Percentiles rank a stretch among this genome's conserved stretches.
Evolutionary conservation across 2,888 invertebrate species (phyloP).

Genomic region (Epinotia ramella): DNA sequence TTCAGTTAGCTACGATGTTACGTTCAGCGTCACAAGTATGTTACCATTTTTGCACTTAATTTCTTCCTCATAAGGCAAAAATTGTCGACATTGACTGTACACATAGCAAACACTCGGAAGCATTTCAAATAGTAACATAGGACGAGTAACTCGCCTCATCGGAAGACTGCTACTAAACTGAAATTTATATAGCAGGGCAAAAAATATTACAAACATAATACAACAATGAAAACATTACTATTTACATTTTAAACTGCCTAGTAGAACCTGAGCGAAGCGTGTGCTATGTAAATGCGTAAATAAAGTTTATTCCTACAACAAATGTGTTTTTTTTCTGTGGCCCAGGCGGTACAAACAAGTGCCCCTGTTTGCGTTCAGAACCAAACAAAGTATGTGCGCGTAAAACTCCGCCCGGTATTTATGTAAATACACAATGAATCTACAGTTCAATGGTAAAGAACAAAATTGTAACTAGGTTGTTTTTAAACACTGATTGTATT

Average conservation of each 20-base stretch:
- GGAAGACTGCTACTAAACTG: no score
- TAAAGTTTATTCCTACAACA: slow-evolving; percentile 2
- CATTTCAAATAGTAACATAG: not conserved
- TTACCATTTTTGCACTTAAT: no score
- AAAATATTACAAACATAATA: not conserved
- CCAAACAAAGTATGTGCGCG: slow-evolving; percentile 51
- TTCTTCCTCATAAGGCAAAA: no score
- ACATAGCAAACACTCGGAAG: not conserved
- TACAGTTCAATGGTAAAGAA: slow-evolving; percentile 68
- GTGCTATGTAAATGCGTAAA: not conserved
- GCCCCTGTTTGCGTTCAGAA: slow-evolving; percentile 41
- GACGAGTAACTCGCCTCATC: no score
- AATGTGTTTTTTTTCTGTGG: slow-evolving; percentile 10
- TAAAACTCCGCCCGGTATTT: slow-evolving; percentile 63
- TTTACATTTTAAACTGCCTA: not conserved
- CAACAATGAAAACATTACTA: not conserved
- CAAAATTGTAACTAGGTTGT: slow-evolving; percentile 68
- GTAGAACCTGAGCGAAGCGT: no score
- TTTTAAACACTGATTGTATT: slow-evolving; percentile 61
- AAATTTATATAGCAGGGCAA: not conserved
- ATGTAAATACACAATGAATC: slow-evolving; percentile 76
- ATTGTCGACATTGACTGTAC: not conserved
- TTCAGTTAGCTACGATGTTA: no score
- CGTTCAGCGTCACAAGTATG: no score
- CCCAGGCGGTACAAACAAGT: slow-evolving; percentile 55